These are phyloP conservation scores for Sus scrofa DNA, from an alignment of 2,113 vertebrate species.

Conservation along the genomic window T2T-Sscrofa CM000813.6:99041501-99042000, in stretches of 20 bases:
- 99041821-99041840: background rate
- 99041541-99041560: conserved; percentile 72
- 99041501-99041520: conserved; percentile 63
- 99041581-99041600: conserved; percentile 63
- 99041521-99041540: conserved; percentile 33
- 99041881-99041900: conserved; percentile 26
- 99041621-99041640: conserved; percentile 54
- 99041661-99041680: conserved; percentile 77
- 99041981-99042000: conserved; percentile 47
- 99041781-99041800: conserved; percentile 77
- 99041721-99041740: conserved; percentile 79
- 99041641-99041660: conserved; percentile 16
- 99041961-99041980: background rate
- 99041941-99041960: conserved; percentile 55
- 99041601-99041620: conserved; percentile 61
- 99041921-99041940: conserved; percentile 23
- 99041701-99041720: conserved; percentile 89
- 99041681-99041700: conserved; percentile 90
- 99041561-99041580: conserved; percentile 60
- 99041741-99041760: conserved; percentile 67
- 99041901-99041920: conserved; percentile 51
- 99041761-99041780: conserved; percentile 81
- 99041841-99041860: conserved; percentile 57
- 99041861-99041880: conserved; percentile 65
- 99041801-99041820: conserved; percentile 56